A percentile compares a stretch with the other conserved stretches of the same genome.
Conservation (phyloP, 2,113 vertebrate species). For the Oplegnathus fasciatus region DNA sequence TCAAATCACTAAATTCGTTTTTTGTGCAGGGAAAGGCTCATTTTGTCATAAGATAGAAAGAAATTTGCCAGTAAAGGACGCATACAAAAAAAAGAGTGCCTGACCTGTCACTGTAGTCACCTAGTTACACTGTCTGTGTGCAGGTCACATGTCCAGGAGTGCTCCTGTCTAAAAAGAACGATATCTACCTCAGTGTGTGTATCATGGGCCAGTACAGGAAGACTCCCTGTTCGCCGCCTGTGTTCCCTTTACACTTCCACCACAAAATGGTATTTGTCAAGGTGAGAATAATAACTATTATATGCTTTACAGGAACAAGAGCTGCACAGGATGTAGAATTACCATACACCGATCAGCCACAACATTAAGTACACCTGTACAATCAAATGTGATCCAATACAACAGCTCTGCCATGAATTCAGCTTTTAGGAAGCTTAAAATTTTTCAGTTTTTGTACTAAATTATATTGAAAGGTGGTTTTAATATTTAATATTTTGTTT, state of each 20-base stretch:
- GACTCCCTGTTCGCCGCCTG: slow-evolving; percentile 87
- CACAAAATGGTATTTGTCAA: slow-evolving; percentile 93
- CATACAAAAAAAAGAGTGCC: not conserved
- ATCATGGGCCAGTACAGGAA: slow-evolving; percentile 92
- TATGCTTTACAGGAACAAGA: not conserved
- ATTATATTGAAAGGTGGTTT: too few species aligned
- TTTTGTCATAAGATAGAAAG: not conserved
- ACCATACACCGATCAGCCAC: too few species aligned
- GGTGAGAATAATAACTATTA: slow-evolving; percentile 80
- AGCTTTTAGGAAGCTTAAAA: too few species aligned
- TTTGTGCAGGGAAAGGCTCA: not conserved
- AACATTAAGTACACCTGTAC: too few species aligned
- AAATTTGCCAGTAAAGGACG: not conserved
- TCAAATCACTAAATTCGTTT: not conserved
- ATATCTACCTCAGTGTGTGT: slow-evolving; percentile 91
- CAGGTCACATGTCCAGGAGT: slow-evolving; percentile 94
- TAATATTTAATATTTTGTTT: too few species aligned
- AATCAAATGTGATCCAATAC: too few species aligned
- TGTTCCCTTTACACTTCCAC: slow-evolving; percentile 90
- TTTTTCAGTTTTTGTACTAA: too few species aligned
- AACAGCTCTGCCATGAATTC: too few species aligned
- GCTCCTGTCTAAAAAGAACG: slow-evolving; percentile 85
- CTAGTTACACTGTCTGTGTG: slow-evolving; percentile 46
- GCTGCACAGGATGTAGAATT: not conserved
- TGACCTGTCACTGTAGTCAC: not conserved